Percentiles rank a stretch among this genome's conserved stretches.
Evolutionary conservation across 2,888 invertebrate genomes (phyloP).

Genomic region (Osmoderma eremita): DNA sequence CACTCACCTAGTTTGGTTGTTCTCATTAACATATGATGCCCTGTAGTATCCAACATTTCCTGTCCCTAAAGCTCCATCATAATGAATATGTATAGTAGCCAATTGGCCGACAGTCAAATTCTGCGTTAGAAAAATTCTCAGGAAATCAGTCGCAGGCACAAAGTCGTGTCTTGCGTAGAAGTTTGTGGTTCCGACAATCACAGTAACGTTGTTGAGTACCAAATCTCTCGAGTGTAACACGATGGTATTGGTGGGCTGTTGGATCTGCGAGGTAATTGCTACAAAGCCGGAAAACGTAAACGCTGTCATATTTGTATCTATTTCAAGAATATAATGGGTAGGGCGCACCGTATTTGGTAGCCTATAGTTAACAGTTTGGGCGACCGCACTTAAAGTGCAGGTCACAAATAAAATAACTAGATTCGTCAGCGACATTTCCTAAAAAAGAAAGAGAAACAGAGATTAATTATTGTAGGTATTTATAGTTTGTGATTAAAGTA

Average conservation of each 20-base stretch:
- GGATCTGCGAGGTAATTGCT: too few relatives aligned
- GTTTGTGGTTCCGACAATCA: neutral
- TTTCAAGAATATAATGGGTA: neutral
- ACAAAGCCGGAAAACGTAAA: neutral
- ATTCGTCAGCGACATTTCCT: neutral
- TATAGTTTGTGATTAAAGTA: too few relatives aligned
- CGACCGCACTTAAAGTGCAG: neutral
- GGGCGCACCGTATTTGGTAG: neutral
- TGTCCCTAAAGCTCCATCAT: neutral
- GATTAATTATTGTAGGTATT: too few relatives aligned
- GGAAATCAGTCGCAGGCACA: conserved; percentile 1
- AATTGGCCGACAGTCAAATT: neutral
- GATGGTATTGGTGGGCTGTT: neutral
- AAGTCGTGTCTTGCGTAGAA: neutral
- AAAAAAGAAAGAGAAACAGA: conserved; percentile 3
- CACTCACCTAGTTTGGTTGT: neutral
- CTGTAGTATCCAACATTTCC: conserved; percentile 19
- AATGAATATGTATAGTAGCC: neutral
- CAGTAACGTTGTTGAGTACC: neutral
- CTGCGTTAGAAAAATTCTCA: neutral
- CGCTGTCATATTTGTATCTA: conserved; percentile 15
- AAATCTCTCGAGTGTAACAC: conserved; percentile 9
- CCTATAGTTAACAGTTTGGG: neutral
- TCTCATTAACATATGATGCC: conserved; percentile 12
- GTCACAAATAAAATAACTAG: neutral